These are phyloP conservation scores for Branchinecta lindahli DNA, from an alignment of 1,140 invertebrate species.

Conservation along the genomic window DNA sequence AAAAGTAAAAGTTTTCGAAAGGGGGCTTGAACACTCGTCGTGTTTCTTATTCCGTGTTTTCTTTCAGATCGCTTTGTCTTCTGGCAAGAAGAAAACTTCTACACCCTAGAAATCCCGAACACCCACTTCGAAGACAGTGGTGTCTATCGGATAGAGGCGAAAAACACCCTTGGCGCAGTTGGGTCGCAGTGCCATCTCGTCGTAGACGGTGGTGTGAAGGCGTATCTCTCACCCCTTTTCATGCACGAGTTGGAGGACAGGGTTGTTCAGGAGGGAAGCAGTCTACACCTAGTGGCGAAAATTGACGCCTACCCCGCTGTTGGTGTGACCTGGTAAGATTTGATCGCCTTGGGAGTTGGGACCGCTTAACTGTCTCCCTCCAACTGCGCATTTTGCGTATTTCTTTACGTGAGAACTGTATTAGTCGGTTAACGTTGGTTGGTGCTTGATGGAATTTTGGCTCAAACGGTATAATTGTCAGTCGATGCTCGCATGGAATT, in stretches of 20 bases:
- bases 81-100: conserved; percentile 52
- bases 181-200: conserved; percentile 61
- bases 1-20: no score
- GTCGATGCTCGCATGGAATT: no score
- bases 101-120: conserved; percentile 64
- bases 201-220: conserved; percentile 67
- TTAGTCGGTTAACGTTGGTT: no score
- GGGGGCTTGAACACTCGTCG: no score
- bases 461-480: no score
- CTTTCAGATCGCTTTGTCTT: conserved; percentile 37
- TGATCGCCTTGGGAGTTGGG: no score
- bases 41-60: background rate
- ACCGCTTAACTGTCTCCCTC: background rate
- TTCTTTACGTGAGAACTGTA: no score
- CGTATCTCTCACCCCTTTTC: conserved; percentile 61
- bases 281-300: conserved; percentile 48
- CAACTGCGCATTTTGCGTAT: background rate
- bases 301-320: conserved; percentile 66
- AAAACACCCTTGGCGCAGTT: conserved; percentile 63
- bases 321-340: conserved; percentile 55
- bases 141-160: conserved; percentile 57
- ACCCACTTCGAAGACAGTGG: conserved; percentile 63
- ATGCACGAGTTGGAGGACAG: conserved; percentile 44
- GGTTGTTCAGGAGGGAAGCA: conserved; percentile 37
- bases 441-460: no score